Evolutionary conservation across 2,797 vertebrate species (phyloP).

Genomic region (Anisognathus igniventris): DNA sequence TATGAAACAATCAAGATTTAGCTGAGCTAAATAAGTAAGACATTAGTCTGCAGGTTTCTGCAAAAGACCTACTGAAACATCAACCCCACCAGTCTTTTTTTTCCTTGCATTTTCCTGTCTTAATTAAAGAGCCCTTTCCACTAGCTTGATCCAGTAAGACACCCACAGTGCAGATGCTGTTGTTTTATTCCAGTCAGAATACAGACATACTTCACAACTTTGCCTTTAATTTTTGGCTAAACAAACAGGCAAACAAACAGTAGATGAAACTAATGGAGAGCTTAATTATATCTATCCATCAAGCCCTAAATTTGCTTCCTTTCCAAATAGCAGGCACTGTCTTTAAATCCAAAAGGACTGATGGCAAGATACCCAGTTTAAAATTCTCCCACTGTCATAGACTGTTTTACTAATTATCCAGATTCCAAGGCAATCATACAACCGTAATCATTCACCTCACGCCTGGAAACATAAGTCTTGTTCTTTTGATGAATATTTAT

Average conservation of each 20-base stretch:
- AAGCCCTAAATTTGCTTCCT: conserved; percentile 46
- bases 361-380: conserved; percentile 73
- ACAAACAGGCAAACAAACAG: conserved; percentile 59
- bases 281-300: conserved; percentile 64
- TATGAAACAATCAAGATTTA: conserved; percentile 6
- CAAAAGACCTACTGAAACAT: background rate
- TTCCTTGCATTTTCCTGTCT: background rate
- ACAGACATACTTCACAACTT: conserved; percentile 19
- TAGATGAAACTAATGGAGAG: conserved; percentile 46
- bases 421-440: conserved; percentile 83
- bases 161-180: background rate
- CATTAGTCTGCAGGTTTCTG: background rate
- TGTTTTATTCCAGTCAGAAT: conserved; percentile 13
- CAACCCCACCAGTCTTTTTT: background rate
- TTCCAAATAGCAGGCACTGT: conserved; percentile 41
- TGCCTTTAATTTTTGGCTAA: conserved; percentile 60
- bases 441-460: conserved; percentile 87
- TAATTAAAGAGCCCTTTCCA: conserved; percentile 29
- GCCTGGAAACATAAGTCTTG: conserved; percentile 82
- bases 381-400: conserved; percentile 75
- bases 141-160: background rate
- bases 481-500: conserved; percentile 94
- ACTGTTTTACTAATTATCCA: conserved; percentile 83
- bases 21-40: background rate
- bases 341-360: conserved; percentile 65